Base-by-base conservation (phyloP, 2,888 invertebrate genomes). In the Heliconius sara region DNA sequence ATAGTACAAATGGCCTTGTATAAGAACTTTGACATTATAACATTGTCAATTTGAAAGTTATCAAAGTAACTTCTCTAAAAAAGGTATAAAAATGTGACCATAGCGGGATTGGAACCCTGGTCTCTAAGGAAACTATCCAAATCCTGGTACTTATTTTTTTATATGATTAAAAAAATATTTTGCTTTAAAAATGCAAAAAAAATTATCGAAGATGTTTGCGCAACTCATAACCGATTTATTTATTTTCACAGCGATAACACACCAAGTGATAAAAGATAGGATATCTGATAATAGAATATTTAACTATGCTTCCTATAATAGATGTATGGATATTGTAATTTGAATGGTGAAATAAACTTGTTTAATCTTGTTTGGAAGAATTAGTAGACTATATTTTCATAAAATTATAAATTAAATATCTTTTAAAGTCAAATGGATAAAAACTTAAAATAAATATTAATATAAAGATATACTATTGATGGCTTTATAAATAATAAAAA, bases 1-100 rank as follows among this genome's bases (percentile, higher is more conserved):
- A 60, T 6, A 73, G n/a, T 9, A 84, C 80, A 79, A 22, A 68
- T 87, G 90, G 90, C 92, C 93, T 94, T 92, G 92, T 86, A 79
- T 79, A 9, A 47, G 65, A 77, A 27, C 63, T 79, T 39, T 60
- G 39, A 63, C 79, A 81, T 81, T 84, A 74, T 71, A 71, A 71
- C 75, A 68, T 39, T 72, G 67, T 65, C 60, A 77, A 22, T 47
- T 30, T 52, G 65, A 57, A 74, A 57, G 52, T 52, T 52, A 52
- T 19, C 52, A 52, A 52, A 52, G 63, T 34, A 70, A 66, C n/a
- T 60, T n/a, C 22, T 60, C n/a, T n/a, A n/a, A n/a, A 60, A 60
- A n/a, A 19, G 22, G 60, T 60, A 60, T n/a, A 60, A n/a, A 60
- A n/a, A 10, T 3, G n/a, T 60, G 10, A 60, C n/a, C n/a, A 9